These are phyloP conservation scores for Leguminivora glycinivorella DNA, from an alignment of 1,140 invertebrate genomes.

Conservation along the genomic window DNA sequence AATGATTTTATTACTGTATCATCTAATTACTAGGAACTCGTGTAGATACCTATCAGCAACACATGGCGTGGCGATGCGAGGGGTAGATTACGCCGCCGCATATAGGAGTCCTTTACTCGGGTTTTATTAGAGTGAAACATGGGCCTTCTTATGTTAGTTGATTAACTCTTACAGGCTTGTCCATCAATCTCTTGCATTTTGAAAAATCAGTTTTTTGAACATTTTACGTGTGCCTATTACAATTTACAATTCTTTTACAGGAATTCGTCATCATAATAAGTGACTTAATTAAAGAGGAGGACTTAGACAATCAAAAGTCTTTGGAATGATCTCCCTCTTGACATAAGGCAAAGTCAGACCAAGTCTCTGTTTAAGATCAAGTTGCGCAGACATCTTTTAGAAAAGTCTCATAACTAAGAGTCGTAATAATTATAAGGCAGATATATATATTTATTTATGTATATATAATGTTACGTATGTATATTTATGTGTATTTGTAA, in stretches of 20 bases:
- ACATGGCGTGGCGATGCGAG: conserved; percentile 49
- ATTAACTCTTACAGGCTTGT: neutral
- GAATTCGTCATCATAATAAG: no score
- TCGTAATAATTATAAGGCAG: no score
- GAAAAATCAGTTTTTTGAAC: neutral
- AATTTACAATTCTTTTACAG: neutral
- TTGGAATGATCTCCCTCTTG: no score
- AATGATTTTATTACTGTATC: conserved; percentile 69
- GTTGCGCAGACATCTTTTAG: no score
- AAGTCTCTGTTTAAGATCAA: no score
- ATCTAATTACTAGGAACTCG: conserved; percentile 57
- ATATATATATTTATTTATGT: no score
- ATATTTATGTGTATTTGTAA: no score
- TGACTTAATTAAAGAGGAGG: no score
- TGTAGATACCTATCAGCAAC: conserved; percentile 54
- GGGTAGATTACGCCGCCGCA: conserved; percentile 43
- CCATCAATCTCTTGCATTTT: neutral
- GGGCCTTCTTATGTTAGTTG: conserved; percentile 38
- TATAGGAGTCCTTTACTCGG: conserved; percentile 2
- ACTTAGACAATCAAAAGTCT: no score
- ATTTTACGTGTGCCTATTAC: neutral
- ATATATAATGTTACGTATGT: no score
- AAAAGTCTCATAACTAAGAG: no score
- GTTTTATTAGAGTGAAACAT: neutral
- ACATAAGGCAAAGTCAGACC: no score